Base-by-base conservation (phyloP, 2,888 invertebrate species). In the Latrodectus elegans region DNA sequence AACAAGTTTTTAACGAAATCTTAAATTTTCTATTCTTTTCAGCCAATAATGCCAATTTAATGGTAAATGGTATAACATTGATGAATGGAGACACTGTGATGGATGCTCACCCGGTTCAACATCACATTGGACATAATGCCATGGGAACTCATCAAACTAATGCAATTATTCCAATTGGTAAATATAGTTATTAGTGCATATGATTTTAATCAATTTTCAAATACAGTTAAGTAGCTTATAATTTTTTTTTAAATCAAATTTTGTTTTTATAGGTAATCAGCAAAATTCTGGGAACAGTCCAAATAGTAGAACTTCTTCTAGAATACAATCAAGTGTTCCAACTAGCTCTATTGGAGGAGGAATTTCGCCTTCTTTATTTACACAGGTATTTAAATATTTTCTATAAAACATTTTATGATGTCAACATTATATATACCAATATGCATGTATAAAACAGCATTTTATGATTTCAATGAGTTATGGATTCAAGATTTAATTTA, bases 331-430 rank as follows among this genome's bases (percentile, higher is more conserved):
- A 73, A 89, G 86, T 72, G 84, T 88, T 89, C 90, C 91, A 91
- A 88, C 91, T 90, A 92, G 92, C 49, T 92, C 92, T 81, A 95
- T 95, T 89, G 95, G 95, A 74, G 95, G 95, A 89, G 95, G 95
- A 89, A 94, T 95, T 90, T 94, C 95, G 81, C 95, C 95, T 26
- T 94, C 95, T 89, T 93, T 95, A 91, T 95, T 95, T 90, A 93
- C 93, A 9, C 93, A 91, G 90, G 91, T 91, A 87, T 49, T 55
- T 8, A 14, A 72, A 26, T 55, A 17, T 53, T n/a, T 17, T 68
- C 9, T 17, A 17, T 68, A 68, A 68, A 68, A 17, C 26, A 17
- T 17, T 17, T 38, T 38, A 38, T 38, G 22, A 22, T 22, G 6
- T 6, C 38, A 38, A 6, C 38, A 38, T 38, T 38, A 38, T 38